Base-by-base conservation (phyloP, 2,797 vertebrate species). In the Acanthurus lineatus region DNA sequence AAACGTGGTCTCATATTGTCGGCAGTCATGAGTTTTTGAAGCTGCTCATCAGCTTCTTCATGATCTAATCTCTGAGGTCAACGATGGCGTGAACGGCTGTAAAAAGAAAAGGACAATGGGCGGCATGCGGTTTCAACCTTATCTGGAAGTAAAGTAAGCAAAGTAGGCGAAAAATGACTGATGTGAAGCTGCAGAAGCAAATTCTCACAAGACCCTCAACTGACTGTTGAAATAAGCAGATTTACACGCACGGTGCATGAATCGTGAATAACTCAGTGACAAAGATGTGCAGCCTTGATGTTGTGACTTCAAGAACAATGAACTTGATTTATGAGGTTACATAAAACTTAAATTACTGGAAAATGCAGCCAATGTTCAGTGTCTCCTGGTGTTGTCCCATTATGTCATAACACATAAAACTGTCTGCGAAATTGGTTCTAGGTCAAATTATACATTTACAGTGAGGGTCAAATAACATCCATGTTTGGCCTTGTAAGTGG, bases 401-500 rank as follows among this genome's bases (percentile, higher is more conserved):
- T 25, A 25, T 25, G 25, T 25, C 25, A 25, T 25, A 25, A 25
- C 25, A 25, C 25, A 25, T 2, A 25, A 25, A 25, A 25, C 25
- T 25, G 25, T 25, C 25, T 25, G 25, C 25, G n/a, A 25, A 25
- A 25, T 25, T 25, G 25, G 25, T 25, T 25, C 25, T 25, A 25
- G 25, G 25, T 25, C 25, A 25, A 25, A 25, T 25, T 25, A 25
- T 25, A 25, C 25, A 25, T 77, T 69, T 19, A 58, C 49, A n/a
- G 2, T 15, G n/a, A 40, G 69, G 69, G 77, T 12, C 28, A 77
- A 82, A 85, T 82, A 38, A 58, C 56, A 9, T 64, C 7, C 6
- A 15, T 12, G 60, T 40, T n/a, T 67, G 54, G 17, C 17, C n/a
- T 57, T 38, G 38, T 58, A 38, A 17, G 35, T 16, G 69, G 42